Conservation (phyloP, 2,113 vertebrate species). For the Prolemur simus region DNA sequence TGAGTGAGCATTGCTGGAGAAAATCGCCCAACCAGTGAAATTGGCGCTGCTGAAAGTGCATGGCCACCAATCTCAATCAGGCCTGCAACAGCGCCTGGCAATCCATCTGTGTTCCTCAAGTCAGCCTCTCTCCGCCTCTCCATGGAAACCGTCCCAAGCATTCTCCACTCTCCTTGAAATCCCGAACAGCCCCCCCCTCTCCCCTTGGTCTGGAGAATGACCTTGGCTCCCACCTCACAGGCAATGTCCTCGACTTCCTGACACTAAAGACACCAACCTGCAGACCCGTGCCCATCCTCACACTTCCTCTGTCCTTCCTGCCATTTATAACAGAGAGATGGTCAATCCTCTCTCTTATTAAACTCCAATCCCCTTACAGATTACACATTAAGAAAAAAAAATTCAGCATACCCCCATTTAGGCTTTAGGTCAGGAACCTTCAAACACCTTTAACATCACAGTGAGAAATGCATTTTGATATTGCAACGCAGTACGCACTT, state of each 20-base stretch:
- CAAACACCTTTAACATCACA: background rate
- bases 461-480: background rate
- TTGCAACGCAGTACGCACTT: background rate
- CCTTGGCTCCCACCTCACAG: background rate
- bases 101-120: conserved; percentile 42
- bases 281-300: accelerated
- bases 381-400: background rate
- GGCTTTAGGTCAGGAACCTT: background rate
- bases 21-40: conserved; percentile 20
- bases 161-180: background rate
- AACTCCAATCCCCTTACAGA: background rate
- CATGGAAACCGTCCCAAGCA: background rate
- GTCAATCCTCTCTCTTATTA: background rate
- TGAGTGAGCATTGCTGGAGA: conserved; percentile 43
- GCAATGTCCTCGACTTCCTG: background rate
- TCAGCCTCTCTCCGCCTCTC: background rate
- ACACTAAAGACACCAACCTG: background rate
- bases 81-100: background rate
- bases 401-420: background rate
- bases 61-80: background rate
- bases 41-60: background rate
- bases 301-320: background rate
- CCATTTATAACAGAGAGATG: background rate
- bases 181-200: background rate
- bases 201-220: background rate